Percentiles rank a stretch among this genome's conserved stretches.
phyloP scores from a whole-genome alignment of 2,797 vertebrate species.

The Phrynocephalus guinanensis region DNA sequence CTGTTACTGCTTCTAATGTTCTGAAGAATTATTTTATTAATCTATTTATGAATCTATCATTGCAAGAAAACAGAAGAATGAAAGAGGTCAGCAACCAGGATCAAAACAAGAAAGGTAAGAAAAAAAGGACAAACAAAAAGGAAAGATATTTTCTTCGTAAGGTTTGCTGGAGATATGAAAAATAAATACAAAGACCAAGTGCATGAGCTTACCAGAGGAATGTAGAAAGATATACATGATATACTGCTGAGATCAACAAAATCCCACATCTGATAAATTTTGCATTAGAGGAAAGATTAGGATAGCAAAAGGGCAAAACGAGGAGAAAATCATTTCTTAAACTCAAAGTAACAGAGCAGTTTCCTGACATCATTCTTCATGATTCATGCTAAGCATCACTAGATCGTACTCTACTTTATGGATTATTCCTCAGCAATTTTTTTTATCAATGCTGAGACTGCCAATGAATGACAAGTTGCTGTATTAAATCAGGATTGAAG shows the following conservation, averaged over 20 bases:
- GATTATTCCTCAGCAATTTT: slow-evolving; percentile 18
- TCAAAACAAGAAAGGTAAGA: slow-evolving; percentile 21
- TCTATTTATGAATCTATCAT: slow-evolving; percentile 48
- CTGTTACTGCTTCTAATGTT: slow-evolving; percentile 44
- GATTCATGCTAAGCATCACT: slow-evolving; percentile 49
- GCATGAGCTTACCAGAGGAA: slow-evolving; percentile 51
- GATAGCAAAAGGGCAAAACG: slow-evolving; percentile 56
- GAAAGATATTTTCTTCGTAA: slow-evolving; percentile 42
- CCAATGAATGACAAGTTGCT: slow-evolving; percentile 7
- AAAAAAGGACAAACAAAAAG: slow-evolving; percentile 16
- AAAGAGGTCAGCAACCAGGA: slow-evolving; percentile 34
- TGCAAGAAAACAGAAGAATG: slow-evolving; percentile 6
- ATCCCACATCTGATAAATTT: slow-evolving; percentile 69
- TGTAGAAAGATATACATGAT: slow-evolving; percentile 59
- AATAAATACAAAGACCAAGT: slow-evolving; percentile 57
- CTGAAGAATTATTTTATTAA: slow-evolving; percentile 50
- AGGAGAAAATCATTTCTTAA: slow-evolving; percentile 51
- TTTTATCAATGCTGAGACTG: background rate
- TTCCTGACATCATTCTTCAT: slow-evolving; percentile 50
- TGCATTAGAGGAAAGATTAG: slow-evolving; percentile 70
- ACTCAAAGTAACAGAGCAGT: slow-evolving; percentile 53
- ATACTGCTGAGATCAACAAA: slow-evolving; percentile 65
- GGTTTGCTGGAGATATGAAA: slow-evolving; percentile 48
- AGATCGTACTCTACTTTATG: slow-evolving; percentile 39
- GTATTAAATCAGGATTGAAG: background rate